Evolutionary conservation across 2,113 vertebrate genomes (phyloP), one percentile per base, ranked within the genome.

Genomic region (Cyprinodon tularosa): DNA sequence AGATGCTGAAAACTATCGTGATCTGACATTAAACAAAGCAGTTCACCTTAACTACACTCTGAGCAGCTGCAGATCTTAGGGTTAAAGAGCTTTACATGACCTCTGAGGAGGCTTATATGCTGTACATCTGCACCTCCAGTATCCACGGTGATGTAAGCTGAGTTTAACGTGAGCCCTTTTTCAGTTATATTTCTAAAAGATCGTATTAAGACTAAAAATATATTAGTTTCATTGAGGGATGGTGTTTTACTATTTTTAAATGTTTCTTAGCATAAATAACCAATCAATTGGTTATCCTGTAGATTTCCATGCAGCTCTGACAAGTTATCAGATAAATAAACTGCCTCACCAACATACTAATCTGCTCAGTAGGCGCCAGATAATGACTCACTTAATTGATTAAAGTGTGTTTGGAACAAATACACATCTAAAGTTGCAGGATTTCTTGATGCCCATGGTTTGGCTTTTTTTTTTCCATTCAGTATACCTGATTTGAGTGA

Each of bases 31-130:
- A 65, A 42, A 40, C 39, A 40, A 2, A 65, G n/a, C 3, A 39
- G 0, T 71, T 45, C 0, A 57, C 17, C 36, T 45, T 2, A 38
- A 38, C n/a, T 38, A 38, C 36, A 48, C 45, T 66, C 38, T 61
- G 53, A 66, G 20, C 37, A 78, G 45, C 69, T 0, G 20, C 11
- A 60, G 63, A 66, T 78, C 6, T 66, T 64, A 39, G 36, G 61
- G 71, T 45, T 78, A 71, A 78, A 72, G 37, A 62, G 0, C 22
- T 74, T 60, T 74, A 60, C 57, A 29, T 0, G 22, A 62, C 71
- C 76, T 39, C 4, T 9, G 36, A 78, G 44, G 37, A 62, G 70
- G 29, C 12, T 15, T 67, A 72, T 4, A 42, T 48, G 22, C 62
- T 36, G 4, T 37, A 70, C 63, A 0, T 44, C 13, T 70, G 60